phyloP scores from a whole-genome alignment of 2,113 vertebrate genomes.

The Hassar affinis region DNA sequence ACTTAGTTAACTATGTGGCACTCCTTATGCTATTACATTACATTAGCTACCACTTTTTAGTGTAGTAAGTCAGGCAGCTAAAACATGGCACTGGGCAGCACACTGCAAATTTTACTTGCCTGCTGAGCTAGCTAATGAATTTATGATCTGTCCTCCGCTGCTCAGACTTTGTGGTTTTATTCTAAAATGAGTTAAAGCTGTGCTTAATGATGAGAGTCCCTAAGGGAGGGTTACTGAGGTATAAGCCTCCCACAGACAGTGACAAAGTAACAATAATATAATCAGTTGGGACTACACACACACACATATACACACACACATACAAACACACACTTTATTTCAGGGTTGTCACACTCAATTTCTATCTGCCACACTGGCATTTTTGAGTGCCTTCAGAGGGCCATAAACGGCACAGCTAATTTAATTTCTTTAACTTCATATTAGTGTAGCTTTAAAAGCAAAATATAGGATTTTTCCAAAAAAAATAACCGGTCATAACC shows the following conservation, averaged over 20 bases:
- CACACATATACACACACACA: slow-evolving; percentile 2
- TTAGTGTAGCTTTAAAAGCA: neutral
- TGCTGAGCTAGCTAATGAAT: neutral
- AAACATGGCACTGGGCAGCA: neutral
- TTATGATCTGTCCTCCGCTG: slow-evolving; percentile 7
- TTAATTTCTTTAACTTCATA: neutral
- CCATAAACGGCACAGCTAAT: neutral
- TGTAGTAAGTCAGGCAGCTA: neutral
- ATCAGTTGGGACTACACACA: slow-evolving; percentile 4
- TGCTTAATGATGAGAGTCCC: slow-evolving; percentile 11
- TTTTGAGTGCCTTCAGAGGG: neutral
- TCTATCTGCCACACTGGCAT: slow-evolving; percentile 10
- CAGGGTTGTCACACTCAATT: slow-evolving; percentile 6
- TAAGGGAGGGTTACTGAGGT: slow-evolving; percentile 18
- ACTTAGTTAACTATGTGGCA: neutral
- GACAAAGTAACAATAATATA: slow-evolving; percentile 28
- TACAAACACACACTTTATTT: neutral
- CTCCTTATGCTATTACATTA: neutral
- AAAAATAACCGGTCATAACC: neutral
- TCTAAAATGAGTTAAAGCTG: slow-evolving; percentile 8
- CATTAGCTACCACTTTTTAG: neutral
- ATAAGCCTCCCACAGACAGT: slow-evolving; percentile 8
- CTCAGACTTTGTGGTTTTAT: neutral
- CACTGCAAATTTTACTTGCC: neutral
- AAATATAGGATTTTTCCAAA: neutral